A percentile compares a stretch with the other conserved stretches of the same genome.
Conservation (phyloP, 2,888 invertebrate genomes). For the Micoletzkya japonica region DNA sequence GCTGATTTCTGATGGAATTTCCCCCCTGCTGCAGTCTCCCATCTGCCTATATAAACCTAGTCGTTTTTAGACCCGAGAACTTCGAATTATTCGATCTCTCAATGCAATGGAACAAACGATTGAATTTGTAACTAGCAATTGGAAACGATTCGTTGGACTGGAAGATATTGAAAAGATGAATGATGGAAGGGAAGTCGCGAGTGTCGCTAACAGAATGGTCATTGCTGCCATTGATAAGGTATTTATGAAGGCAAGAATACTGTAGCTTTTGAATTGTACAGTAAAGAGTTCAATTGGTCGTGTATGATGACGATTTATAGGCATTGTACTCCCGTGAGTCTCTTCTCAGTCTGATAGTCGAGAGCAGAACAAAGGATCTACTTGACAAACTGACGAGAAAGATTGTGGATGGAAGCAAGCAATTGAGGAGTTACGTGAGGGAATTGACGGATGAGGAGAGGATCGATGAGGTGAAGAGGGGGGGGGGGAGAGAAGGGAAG, state of each 20-base stretch:
- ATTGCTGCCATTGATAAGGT: conserved; percentile 2
- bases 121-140: conserved; percentile 11
- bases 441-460: conserved; percentile 22
- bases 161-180: conserved; percentile 3
- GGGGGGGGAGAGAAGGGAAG: no score
- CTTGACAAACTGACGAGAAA: conserved; percentile 6
- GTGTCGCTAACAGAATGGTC: conserved; percentile 11
- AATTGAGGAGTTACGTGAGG: conserved; percentile 13
- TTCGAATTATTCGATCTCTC: conserved; percentile 5
- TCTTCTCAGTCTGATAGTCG: conserved; percentile 2
- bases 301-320: background rate
- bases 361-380: conserved; percentile 9
- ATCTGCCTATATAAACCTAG: no score
- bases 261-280: no score
- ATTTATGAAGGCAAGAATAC: background rate
- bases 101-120: conserved; percentile 25
- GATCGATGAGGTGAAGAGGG: conserved; percentile 22
- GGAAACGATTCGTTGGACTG: conserved; percentile 15
- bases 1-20: no score
- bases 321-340: conserved; percentile 11
- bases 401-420: conserved; percentile 5
- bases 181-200: conserved; percentile 6
- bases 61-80: background rate
- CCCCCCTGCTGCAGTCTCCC: no score
- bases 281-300: no score